Evolutionary conservation across 2,888 invertebrate species (phyloP).

Genomic region (Amphipoea oculea): DNA sequence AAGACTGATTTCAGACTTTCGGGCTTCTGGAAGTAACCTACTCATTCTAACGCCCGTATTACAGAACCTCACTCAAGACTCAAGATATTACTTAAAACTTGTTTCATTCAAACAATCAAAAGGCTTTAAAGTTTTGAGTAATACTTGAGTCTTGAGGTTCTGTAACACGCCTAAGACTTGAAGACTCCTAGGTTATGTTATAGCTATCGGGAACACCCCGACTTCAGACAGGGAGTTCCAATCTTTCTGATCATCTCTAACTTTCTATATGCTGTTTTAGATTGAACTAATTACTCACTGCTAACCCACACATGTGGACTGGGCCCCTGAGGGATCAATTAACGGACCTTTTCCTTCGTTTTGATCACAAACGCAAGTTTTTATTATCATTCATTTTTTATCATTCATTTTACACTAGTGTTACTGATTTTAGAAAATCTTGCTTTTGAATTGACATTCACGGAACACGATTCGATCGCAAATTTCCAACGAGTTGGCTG

Average conservation of each 20-base stretch:
- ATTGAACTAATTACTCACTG: not conserved
- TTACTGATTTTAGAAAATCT: conserved; percentile 41
- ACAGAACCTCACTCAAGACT: not conserved
- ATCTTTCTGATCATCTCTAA: not conserved
- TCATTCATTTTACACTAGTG: conserved; percentile 9
- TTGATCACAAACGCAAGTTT: conserved; percentile 12
- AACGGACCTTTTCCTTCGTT: not conserved
- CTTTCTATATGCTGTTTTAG: not conserved
- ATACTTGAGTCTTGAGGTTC: not conserved
- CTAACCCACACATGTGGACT: not conserved
- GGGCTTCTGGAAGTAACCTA: not conserved
- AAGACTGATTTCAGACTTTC: too few relatives aligned
- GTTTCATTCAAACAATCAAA: not conserved
- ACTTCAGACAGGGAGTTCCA: not conserved
- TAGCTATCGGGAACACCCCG: not conserved
- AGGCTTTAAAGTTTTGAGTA: not conserved
- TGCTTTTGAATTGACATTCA: conserved; percentile 55
- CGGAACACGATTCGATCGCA: conserved; percentile 64
- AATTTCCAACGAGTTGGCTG: conserved; percentile 61
- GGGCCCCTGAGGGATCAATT: not conserved
- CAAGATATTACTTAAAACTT: not conserved
- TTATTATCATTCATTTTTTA: conserved; percentile 21
- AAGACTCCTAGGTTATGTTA: not conserved
- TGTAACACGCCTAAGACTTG: not conserved
- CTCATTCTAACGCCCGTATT: not conserved